Evolutionary conservation across 2,113 vertebrate genomes (phyloP).

Genomic region (Albula goreensis): DNA sequence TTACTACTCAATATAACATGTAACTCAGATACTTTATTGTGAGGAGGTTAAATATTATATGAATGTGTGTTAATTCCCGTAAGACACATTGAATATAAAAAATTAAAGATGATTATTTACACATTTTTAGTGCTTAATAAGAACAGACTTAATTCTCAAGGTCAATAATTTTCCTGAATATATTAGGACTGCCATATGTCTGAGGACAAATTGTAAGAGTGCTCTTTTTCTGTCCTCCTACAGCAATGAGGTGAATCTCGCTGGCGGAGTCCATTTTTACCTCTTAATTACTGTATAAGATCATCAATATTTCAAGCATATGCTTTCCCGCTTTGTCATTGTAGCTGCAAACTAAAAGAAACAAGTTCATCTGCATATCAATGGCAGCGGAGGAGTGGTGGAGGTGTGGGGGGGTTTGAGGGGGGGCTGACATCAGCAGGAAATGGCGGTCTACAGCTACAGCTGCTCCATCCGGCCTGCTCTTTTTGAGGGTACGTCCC

Average conservation of each 20-base stretch:
- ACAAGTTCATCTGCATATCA: slow-evolving; percentile 77
- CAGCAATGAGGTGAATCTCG: slow-evolving; percentile 58
- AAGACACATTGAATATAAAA: neutral
- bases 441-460: slow-evolving; percentile 76
- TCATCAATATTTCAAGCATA: slow-evolving; percentile 80
- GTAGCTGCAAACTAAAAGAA: slow-evolving; percentile 78
- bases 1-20: neutral
- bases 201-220: neutral
- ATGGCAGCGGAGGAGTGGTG: slow-evolving; percentile 53
- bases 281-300: slow-evolving; percentile 75
- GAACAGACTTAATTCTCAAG: neutral
- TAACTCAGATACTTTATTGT: neutral
- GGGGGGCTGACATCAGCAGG: slow-evolving; percentile 75
- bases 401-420: slow-evolving; percentile 41
- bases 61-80: neutral
- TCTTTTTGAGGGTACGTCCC: slow-evolving; percentile 80
- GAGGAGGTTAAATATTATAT: neutral
- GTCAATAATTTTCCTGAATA: neutral
- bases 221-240: slow-evolving; percentile 40
- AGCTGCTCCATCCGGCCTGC: slow-evolving; percentile 85
- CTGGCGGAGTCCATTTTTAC: slow-evolving; percentile 49
- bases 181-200: neutral
- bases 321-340: slow-evolving; percentile 78
- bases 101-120: neutral
- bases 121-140: neutral